Evolutionary conservation across 2,888 invertebrate species (phyloP).

Genomic region (Pseudococcus jackbeardsleyi): DNA sequence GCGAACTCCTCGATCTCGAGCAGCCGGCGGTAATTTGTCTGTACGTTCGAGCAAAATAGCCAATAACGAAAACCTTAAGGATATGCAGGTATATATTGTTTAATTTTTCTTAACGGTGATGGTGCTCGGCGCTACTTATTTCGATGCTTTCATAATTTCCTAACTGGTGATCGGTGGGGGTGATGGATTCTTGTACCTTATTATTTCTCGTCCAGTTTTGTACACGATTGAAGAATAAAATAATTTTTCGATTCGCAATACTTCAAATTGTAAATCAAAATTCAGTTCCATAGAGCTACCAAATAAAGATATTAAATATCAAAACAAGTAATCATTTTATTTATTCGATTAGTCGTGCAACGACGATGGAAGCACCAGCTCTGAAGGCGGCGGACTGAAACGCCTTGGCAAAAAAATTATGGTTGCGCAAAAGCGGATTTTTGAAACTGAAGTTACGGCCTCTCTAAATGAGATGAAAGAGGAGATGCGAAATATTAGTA

Average conservation of each 20-base stretch:
- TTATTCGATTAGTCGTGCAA: not conserved
- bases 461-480: not conserved
- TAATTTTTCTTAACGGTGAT: too few species aligned
- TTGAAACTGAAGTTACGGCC: not conserved
- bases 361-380: not conserved
- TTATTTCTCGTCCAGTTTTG: too few species aligned
- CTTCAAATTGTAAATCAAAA: too few species aligned
- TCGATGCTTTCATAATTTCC: too few species aligned
- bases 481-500: not conserved
- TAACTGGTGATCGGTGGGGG: too few species aligned
- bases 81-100: not conserved
- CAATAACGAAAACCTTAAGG: not conserved
- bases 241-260: too few species aligned
- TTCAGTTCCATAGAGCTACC: not conserved
- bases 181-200: too few species aligned
- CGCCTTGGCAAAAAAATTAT: not conserved
- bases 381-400: not conserved
- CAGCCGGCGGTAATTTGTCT: not conserved
- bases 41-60: not conserved
- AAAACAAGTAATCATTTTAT: not conserved
- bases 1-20: not conserved
- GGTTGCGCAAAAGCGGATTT: not conserved
- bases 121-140: too few species aligned
- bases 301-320: not conserved
- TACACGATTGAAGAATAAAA: too few species aligned